A percentile compares a stretch with the other conserved stretches of the same genome.
Evolutionary conservation across 2,888 invertebrate genomes (phyloP).

Genomic region (Cephus spinipes): DNA sequence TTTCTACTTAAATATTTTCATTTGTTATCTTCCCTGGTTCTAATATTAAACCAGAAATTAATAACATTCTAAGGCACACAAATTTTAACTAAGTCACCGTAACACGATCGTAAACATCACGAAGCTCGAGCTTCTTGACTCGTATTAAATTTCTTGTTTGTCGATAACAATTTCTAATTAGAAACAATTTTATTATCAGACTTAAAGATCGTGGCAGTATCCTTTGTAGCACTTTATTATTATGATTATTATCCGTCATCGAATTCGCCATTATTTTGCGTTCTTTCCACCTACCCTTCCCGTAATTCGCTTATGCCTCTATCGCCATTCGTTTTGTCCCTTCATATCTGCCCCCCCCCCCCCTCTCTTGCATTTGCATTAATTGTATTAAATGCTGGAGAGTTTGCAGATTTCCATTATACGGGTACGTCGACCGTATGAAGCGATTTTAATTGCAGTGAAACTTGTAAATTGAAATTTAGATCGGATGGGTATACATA

Average conservation of each 20-base stretch:
- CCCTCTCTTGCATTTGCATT: not conserved
- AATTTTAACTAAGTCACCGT: not conserved
- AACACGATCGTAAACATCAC: not conserved
- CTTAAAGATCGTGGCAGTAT: not conserved
- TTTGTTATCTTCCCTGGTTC: not conserved
- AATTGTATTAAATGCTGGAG: constrained; percentile 3
- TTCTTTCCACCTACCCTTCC: not conserved
- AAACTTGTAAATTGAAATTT: constrained; percentile 20
- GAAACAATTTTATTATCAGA: not conserved
- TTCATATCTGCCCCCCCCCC: not conserved
- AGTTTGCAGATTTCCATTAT: constrained; percentile 16
- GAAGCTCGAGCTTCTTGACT: not conserved
- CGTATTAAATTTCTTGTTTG: not conserved
- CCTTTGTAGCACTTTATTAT: not conserved
- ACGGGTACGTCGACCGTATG: constrained; percentile 17
- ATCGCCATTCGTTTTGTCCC: not conserved
- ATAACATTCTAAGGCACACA: not conserved
- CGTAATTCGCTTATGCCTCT: not conserved
- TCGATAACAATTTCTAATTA: not conserved
- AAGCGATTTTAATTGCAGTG: constrained; percentile 22
- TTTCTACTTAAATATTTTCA: not conserved
- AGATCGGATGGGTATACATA: constrained; percentile 10
- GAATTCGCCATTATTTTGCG: not conserved
- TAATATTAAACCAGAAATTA: not conserved
- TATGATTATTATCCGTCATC: not conserved